Percentiles rank a stretch among this genome's conserved stretches.
These are phyloP conservation scores for Acanthurus leucopareius DNA, from an alignment of 2,797 vertebrate genomes.

Conservation along the genomic window DNA sequence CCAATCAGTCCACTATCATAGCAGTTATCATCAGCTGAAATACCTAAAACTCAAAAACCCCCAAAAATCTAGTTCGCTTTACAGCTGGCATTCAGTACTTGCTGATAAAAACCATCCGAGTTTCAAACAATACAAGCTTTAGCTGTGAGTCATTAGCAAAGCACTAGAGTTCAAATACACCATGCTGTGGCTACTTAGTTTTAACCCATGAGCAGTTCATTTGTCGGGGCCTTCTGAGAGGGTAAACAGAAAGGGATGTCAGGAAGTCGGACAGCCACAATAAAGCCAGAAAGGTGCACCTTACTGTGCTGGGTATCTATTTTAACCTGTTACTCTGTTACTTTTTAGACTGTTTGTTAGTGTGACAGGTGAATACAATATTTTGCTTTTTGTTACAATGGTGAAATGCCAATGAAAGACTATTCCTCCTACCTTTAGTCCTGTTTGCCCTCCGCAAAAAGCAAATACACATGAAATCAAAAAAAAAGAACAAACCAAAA, in stretches of 20 bases:
- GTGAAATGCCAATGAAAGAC: constrained; percentile 63
- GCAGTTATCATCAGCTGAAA: constrained; percentile 56
- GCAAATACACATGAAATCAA: constrained; percentile 54
- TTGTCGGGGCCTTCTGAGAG: constrained; percentile 46
- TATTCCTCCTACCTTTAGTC: constrained; percentile 57
- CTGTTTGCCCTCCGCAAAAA: constrained; percentile 68
- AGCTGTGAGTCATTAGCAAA: constrained; percentile 45
- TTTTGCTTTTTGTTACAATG: constrained; percentile 67
- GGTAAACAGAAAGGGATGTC: constrained; percentile 48
- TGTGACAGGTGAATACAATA: constrained; percentile 62
- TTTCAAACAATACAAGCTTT: constrained; percentile 53
- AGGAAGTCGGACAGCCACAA: constrained; percentile 27
- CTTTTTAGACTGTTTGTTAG: constrained; percentile 51
- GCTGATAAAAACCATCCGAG: constrained; percentile 46
- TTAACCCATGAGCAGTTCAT: constrained; percentile 38
- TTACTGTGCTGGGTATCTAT: constrained; percentile 44
- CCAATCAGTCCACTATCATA: constrained; percentile 57
- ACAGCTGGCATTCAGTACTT: constrained; percentile 41
- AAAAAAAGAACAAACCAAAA: constrained; percentile 34
- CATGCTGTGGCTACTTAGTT: constrained; percentile 32
- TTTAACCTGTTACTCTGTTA: constrained; percentile 28
- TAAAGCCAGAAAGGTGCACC: constrained; percentile 21
- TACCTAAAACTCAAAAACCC: constrained; percentile 1
- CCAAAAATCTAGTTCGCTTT: constrained; percentile 33
- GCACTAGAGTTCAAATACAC: constrained; percentile 50